A percentile compares a stretch with the other conserved stretches of the same genome.
Conservation (phyloP, 2,888 invertebrate genomes). For the Ormyrus thymus region DNA sequence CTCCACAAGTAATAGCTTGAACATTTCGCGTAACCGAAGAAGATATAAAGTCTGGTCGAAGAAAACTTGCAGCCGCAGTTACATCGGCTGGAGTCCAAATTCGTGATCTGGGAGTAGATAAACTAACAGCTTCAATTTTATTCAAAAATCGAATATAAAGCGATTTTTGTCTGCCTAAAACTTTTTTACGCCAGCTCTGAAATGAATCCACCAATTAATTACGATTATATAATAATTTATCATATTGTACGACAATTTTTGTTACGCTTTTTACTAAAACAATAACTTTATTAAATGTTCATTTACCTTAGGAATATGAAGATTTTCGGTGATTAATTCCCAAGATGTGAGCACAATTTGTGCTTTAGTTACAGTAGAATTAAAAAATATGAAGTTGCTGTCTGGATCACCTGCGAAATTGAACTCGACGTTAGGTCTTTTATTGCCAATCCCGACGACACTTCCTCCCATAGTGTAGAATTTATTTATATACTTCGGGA, state of each 20-base stretch:
- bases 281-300: not conserved
- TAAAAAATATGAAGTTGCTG: slow-evolving; percentile 77
- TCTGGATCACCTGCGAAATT: slow-evolving; percentile 80
- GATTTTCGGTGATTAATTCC: slow-evolving; percentile 68
- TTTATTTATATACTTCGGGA: slow-evolving; percentile 65
- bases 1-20: slow-evolving; percentile 60
- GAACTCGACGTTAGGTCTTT: slow-evolving; percentile 75
- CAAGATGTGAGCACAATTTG: slow-evolving; percentile 74
- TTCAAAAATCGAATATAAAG: slow-evolving; percentile 75
- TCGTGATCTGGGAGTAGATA: slow-evolving; percentile 51
- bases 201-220: not conserved
- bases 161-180: slow-evolving; percentile 73
- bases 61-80: slow-evolving; percentile 60
- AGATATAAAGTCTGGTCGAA: slow-evolving; percentile 44
- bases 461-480: slow-evolving; percentile 72
- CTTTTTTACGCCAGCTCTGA: slow-evolving; percentile 77
- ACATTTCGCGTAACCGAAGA: slow-evolving; percentile 56
- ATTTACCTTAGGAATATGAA: slow-evolving; percentile 63
- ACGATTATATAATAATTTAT: not conserved
- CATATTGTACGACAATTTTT: too few species aligned
- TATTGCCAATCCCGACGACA: slow-evolving; percentile 56
- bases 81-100: slow-evolving; percentile 62
- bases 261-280: too few species aligned
- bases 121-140: slow-evolving; percentile 71
- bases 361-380: slow-evolving; percentile 59